phyloP scores from a whole-genome alignment of 2,797 vertebrate genomes.

The Phoebastria nigripes region DNA sequence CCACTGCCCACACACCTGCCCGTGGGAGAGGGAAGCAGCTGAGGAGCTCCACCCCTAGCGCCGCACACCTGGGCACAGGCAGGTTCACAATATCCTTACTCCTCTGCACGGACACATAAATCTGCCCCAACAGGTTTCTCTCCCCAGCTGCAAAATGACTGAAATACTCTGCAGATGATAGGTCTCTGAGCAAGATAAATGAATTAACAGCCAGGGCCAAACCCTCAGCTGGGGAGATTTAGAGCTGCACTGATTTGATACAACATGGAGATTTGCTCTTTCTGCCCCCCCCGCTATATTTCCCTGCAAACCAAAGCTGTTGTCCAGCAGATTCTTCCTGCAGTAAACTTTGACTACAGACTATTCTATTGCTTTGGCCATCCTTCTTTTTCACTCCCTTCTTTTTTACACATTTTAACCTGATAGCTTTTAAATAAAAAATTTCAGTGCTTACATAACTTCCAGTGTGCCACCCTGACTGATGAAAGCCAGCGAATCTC shows the following conservation, averaged over 20 bases:
- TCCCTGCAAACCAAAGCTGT: neutral
- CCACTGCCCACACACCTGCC: neutral
- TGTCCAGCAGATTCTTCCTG: neutral
- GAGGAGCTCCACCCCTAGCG: neutral
- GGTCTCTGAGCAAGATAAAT: slow-evolving; percentile 28
- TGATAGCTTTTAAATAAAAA: neutral
- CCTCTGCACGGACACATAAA: slow-evolving; percentile 10
- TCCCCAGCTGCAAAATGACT: slow-evolving; percentile 24
- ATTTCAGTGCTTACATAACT: neutral
- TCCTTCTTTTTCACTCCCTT: neutral
- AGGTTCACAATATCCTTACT: neutral
- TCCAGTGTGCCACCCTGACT: neutral
- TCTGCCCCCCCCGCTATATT: accelerated
- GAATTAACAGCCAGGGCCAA: slow-evolving; percentile 13
- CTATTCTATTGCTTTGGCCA: neutral
- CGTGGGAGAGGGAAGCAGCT: neutral
- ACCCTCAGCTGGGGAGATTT: neutral
- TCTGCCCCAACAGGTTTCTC: slow-evolving; percentile 34
- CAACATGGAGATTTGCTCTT: neutral
- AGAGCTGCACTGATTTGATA: neutral
- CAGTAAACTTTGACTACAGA: neutral
- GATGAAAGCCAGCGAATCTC: neutral
- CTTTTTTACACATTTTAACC: neutral
- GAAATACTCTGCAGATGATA: slow-evolving; percentile 24
- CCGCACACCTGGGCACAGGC: slow-evolving; percentile 23